phyloP scores from a whole-genome alignment of 1,140 invertebrate species.

The Bombus turneri region DNA sequence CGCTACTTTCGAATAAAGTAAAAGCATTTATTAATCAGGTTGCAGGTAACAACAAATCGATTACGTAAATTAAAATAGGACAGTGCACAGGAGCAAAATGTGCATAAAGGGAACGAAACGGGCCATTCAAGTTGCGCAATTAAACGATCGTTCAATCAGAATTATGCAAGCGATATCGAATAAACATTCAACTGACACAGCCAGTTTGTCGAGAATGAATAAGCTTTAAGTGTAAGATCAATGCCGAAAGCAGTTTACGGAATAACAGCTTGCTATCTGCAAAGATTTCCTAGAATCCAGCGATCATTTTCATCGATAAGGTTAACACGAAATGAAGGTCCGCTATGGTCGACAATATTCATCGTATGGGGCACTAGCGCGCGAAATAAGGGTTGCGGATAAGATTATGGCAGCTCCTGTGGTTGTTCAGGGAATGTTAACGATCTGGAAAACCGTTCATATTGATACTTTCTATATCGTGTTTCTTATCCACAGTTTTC shows the following conservation, averaged over 20 bases:
- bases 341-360: conserved; percentile 40
- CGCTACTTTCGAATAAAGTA: conserved; percentile 15
- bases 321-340: conserved; percentile 25
- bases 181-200: background rate
- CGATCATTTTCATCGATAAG: conserved; percentile 41
- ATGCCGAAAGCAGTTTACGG: background rate
- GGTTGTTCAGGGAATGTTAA: conserved; percentile 27
- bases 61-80: conserved; percentile 12
- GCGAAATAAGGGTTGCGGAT: conserved; percentile 43
- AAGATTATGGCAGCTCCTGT: conserved; percentile 9
- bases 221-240: background rate
- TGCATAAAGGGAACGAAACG: background rate
- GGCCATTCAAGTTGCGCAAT: conserved; percentile 3
- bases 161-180: background rate
- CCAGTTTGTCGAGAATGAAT: background rate
- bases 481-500: background rate
- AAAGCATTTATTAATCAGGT: conserved; percentile 14
- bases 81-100: background rate
- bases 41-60: background rate
- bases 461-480: background rate
- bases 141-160: conserved; percentile 20
- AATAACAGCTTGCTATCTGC: conserved; percentile 28
- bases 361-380: conserved; percentile 29
- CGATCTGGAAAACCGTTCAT: conserved; percentile 17
- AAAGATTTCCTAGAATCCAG: conserved; percentile 9